Evolutionary conservation across 2,888 invertebrate species (phyloP).

Genomic region (Drosophila eohydei): DNA sequence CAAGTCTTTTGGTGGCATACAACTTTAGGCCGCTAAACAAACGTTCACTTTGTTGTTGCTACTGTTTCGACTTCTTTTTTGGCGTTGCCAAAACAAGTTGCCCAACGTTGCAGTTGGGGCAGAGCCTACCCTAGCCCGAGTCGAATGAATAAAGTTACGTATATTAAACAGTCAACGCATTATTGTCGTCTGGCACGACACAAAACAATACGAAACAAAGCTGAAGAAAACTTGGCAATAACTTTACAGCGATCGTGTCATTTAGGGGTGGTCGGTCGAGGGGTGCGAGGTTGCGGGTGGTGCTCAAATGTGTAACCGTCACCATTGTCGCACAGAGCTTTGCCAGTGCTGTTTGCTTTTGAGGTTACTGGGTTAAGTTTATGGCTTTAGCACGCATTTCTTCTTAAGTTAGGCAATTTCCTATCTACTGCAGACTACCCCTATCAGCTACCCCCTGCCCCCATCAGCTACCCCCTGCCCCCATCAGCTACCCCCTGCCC

Average conservation of each 20-base stretch:
- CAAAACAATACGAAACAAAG: slow-evolving; percentile 22
- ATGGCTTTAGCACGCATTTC: slow-evolving; percentile 65
- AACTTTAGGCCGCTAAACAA: not conserved
- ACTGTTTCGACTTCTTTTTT: not conserved
- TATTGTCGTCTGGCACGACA: slow-evolving; percentile 76
- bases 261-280: not conserved
- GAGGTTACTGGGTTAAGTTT: slow-evolving; percentile 75
- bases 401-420: slow-evolving; percentile 37
- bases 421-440: not conserved
- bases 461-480: not conserved
- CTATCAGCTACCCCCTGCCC: not conserved
- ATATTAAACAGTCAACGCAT: slow-evolving; percentile 66
- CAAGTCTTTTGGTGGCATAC: not conserved
- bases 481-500: not conserved
- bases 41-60: not conserved
- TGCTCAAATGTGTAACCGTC: slow-evolving; percentile 36
- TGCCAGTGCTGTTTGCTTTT: slow-evolving; percentile 44
- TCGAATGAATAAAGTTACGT: slow-evolving; percentile 42
- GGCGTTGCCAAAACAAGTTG: slow-evolving; percentile 18
- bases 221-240: slow-evolving; percentile 27
- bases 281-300: too few relatives aligned
- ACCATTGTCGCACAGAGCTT: slow-evolving; percentile 49
- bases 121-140: slow-evolving; percentile 16
- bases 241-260: slow-evolving; percentile 44
- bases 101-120: not conserved